Conservation (phyloP, 1,140 invertebrate species). For the Bacillus rossius region DNA sequence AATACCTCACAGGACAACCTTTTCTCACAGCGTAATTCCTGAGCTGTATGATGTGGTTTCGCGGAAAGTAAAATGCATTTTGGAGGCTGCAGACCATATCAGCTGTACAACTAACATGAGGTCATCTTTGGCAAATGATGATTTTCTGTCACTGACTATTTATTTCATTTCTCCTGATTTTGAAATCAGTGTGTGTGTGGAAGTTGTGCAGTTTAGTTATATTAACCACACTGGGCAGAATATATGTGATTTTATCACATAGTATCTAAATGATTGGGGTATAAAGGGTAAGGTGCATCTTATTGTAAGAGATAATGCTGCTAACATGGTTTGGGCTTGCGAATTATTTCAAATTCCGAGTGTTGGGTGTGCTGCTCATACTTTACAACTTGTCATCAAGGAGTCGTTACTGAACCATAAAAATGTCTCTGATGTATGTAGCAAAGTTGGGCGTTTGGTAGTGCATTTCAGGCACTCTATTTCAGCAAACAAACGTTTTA, state of each 20-base stretch:
- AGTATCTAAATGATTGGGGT: not conserved
- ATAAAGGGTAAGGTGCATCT: not conserved
- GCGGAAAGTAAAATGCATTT: too few species aligned
- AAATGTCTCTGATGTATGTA: not conserved
- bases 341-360: not conserved
- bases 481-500: not conserved
- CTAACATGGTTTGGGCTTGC: not conserved
- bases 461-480: not conserved
- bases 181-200: not conserved
- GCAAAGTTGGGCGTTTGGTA: not conserved
- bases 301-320: not conserved
- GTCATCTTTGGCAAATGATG: constrained; percentile 1
- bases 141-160: not conserved
- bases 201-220: not conserved
- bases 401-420: not conserved
- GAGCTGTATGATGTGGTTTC: too few species aligned
- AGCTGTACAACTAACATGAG: not conserved
- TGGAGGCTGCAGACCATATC: too few species aligned
- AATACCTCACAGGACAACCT: too few species aligned
- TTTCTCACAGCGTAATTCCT: too few species aligned
- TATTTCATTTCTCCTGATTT: not conserved
- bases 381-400: not conserved
- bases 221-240: not conserved
- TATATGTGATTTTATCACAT: not conserved
- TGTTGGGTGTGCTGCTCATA: not conserved